A percentile compares a stretch with the other conserved stretches of the same genome.
Evolutionary conservation across 2,113 vertebrate species (phyloP).

Genomic region (Saimiri boliviensis): DNA sequence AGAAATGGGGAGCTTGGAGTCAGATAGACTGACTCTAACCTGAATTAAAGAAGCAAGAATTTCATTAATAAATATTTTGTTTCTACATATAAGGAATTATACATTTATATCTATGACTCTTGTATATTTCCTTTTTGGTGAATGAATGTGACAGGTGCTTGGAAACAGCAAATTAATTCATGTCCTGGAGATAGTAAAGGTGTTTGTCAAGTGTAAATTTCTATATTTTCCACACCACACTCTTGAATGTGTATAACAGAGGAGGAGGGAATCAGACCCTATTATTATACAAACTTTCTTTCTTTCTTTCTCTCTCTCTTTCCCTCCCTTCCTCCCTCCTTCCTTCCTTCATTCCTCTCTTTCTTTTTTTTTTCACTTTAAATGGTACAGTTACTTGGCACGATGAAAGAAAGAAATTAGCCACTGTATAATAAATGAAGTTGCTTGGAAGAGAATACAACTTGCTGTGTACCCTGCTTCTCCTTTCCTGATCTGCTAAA

Average conservation of each 20-base stretch:
- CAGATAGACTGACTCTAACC: background rate
- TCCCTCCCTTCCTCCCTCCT: fast-evolving
- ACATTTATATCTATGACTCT: background rate
- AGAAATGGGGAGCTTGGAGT: background rate
- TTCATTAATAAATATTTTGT: background rate
- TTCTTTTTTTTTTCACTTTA: background rate
- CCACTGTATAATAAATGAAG: background rate
- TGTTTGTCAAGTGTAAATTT: background rate
- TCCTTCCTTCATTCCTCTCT: fast-evolving
- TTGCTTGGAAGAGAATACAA: background rate
- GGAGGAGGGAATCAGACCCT: too few species aligned
- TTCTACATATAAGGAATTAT: background rate
- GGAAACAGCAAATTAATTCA: background rate
- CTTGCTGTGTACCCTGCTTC: background rate
- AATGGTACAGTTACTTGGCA: background rate
- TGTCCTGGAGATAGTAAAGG: background rate
- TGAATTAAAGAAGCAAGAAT: background rate
- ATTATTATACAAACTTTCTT: too few species aligned
- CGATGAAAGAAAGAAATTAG: background rate
- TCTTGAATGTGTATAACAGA: too few species aligned
- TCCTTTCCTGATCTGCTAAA: background rate
- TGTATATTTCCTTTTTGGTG: constrained; percentile 25
- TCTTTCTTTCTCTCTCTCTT: background rate
- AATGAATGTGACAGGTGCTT: background rate
- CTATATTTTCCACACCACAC: background rate